A percentile compares a stretch with the other conserved stretches of the same genome.
These are phyloP conservation scores for Peucedramus taeniatus DNA, from an alignment of 2,113 vertebrate genomes.

Conservation along the genomic window DNA sequence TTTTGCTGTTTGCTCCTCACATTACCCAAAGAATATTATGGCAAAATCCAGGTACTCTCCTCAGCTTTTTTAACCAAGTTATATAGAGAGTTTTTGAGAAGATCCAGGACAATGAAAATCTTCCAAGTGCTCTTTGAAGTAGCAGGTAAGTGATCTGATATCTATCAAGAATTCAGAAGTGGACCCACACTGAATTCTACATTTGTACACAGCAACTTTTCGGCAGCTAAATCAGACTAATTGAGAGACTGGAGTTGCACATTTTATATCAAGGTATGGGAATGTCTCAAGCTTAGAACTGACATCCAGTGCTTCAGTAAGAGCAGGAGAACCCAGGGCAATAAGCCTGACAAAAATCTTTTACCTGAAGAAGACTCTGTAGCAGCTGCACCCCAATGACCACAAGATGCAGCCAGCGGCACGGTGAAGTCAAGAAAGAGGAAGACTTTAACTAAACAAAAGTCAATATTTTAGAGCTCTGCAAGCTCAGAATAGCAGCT, in stretches of 20 bases:
- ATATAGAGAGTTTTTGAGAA: not conserved
- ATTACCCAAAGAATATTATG: not conserved
- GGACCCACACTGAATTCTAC: not conserved
- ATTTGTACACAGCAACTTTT: not conserved
- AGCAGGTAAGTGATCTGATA: not conserved
- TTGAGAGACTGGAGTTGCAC: not conserved
- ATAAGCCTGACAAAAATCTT: not conserved
- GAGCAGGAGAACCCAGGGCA: not conserved
- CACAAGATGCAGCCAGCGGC: fast-evolving
- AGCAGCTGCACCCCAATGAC: not conserved
- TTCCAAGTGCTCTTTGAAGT: not conserved
- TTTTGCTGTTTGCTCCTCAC: not conserved
- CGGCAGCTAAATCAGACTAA: not conserved
- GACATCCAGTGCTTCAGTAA: not conserved
- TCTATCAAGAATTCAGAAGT: not conserved
- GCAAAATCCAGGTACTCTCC: not conserved
- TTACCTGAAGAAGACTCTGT: not conserved
- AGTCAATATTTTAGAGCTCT: not conserved
- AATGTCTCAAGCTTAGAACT: not conserved
- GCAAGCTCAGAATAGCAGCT: not conserved
- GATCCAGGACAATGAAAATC: not conserved
- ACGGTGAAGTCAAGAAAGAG: not conserved
- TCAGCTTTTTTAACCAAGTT: not conserved
- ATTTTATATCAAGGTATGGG: not conserved
- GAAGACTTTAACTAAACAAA: not conserved